Base-by-base conservation (phyloP, 2,888 invertebrate species). In the Bombylius discolor region DNA sequence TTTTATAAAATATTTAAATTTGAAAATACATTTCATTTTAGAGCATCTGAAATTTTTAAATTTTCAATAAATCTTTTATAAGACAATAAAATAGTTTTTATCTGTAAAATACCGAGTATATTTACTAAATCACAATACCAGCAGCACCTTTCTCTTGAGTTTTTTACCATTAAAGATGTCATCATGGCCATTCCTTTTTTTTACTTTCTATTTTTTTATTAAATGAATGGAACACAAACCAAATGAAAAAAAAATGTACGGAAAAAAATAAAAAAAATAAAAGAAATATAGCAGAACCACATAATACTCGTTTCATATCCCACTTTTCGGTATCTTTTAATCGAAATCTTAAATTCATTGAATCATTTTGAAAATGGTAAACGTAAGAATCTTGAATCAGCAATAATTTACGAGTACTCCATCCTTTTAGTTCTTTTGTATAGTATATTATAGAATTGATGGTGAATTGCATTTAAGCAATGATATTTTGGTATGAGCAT, bases 301-400 rank as follows among this genome's bases (percentile, higher is more conserved):
- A 36, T 11, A 42, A 42, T 42, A 11, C 11, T 42, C 39, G 11
- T 42, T 42, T 4, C 11, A 32, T 31, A 23, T 32, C 49, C 44
- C 47, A 53, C 53, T 36, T 49, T 54, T 49, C 36, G 36, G 47
- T 53, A 57, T 57, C 57, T 53, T 57, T 57, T 53, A 57, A 53
- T 57, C 57, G 53, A 53, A 57, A 53, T 57, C 57, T 57, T 51
- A 34, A 48, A 51, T 44, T 48, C 51, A 45, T 23, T 57, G 53
- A 57, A 53, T 57, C 57, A 57, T 57, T 49, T 57, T 50, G 39
- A 42, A 36, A 44, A 53, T 51, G 47, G 53, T 46, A 45, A 47
- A 57, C 36, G 51, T 34, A 47, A 36, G 31, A 49, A 47, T 48
- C 53, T 50, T 53, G 57, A 48, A 50, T 57, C 14, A 48, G 42